Conservation (phyloP, 2,797 vertebrate species). For the Spheniscus humboldti region DNA sequence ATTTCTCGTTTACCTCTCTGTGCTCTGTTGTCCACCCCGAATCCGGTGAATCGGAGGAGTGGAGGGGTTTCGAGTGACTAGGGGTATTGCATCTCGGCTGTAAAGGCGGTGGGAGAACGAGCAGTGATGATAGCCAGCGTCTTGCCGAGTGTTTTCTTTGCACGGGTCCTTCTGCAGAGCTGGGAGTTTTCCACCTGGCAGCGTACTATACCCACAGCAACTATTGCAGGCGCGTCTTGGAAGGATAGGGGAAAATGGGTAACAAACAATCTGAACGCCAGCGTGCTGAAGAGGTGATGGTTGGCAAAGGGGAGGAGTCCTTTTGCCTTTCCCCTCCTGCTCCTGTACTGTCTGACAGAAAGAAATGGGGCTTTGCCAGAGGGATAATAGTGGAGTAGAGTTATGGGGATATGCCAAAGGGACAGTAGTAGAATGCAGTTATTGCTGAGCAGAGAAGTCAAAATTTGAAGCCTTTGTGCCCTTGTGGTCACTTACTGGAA, state of each 20-base stretch:
- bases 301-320: neutral
- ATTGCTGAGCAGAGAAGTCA: neutral
- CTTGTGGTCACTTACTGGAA: neutral
- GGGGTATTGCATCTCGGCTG: neutral
- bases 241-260: neutral
- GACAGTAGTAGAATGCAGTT: neutral
- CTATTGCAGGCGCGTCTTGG: neutral
- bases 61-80: neutral
- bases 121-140: neutral
- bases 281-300: neutral
- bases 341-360: neutral
- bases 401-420: neutral
- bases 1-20: neutral
- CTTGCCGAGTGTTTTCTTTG: neutral
- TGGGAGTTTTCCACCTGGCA: neutral
- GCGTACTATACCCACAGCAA: accelerated
- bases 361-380: neutral
- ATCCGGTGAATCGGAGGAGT: neutral
- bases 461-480: neutral
- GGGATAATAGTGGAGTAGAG: neutral
- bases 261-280: neutral
- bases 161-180: neutral
- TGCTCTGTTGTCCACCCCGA: neutral
- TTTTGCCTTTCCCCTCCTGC: neutral
- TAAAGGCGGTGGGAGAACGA: neutral